Percentiles rank a stretch among this genome's conserved stretches.
Conservation (phyloP, 2,797 vertebrate genomes). For the Tapera naevia region DNA sequence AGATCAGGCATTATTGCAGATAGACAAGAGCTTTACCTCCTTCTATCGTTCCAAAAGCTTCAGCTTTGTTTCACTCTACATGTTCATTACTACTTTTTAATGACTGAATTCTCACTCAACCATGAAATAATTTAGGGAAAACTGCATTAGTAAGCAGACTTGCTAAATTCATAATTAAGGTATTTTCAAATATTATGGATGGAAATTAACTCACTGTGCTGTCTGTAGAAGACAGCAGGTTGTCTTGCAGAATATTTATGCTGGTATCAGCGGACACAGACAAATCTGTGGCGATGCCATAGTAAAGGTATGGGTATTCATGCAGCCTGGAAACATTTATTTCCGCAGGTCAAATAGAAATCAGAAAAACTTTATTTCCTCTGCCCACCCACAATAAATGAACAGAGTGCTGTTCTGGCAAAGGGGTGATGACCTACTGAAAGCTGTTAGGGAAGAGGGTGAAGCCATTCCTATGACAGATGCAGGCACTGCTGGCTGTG, state of each 20-base stretch:
- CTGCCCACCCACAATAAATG: not conserved
- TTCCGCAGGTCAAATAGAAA: not conserved
- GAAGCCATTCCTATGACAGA: fast-evolving
- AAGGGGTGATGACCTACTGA: fast-evolving
- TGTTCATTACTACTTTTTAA: conserved; percentile 22
- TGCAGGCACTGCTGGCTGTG: fast-evolving
- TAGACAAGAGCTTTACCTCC: not conserved
- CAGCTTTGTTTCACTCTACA: not conserved
- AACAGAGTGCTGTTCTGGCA: not conserved
- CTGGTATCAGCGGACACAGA: not conserved
- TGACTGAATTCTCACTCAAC: conserved; percentile 12
- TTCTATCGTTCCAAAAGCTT: not conserved
- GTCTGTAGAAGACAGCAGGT: not conserved
- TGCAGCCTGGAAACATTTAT: not conserved
- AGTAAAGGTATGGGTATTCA: not conserved
- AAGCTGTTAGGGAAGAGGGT: not conserved
- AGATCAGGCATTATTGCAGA: not conserved
- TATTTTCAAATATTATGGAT: conserved; percentile 38
- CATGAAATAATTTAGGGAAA: conserved; percentile 28
- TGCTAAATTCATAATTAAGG: conserved; percentile 32
- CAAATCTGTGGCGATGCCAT: not conserved
- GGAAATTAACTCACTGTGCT: not conserved
- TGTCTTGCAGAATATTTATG: not conserved
- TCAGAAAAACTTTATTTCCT: not conserved
- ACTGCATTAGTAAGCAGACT: too few species aligned